These are phyloP conservation scores for Eulemur macaco DNA, from an alignment of 2,113 vertebrate genomes.

Conservation along the genomic window DNA sequence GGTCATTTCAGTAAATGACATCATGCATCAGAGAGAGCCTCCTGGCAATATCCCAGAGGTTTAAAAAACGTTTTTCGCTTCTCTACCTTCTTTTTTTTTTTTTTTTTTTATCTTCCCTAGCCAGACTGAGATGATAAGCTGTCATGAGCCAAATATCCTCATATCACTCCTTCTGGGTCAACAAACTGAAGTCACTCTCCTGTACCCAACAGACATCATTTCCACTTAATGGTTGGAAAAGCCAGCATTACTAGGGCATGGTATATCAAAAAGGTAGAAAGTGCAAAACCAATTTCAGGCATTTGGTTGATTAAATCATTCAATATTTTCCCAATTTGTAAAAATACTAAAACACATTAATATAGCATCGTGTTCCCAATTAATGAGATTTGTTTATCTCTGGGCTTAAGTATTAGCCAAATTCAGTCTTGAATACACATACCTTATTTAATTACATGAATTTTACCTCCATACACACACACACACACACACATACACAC, in stretches of 20 bases:
- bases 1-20: constrained; percentile 58
- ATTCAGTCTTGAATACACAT: not conserved
- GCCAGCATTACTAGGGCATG: not conserved
- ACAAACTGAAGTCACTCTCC: constrained; percentile 8
- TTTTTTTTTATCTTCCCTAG: constrained; percentile 57
- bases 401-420: not conserved
- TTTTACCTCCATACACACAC: not conserved
- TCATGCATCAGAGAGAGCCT: constrained; percentile 51
- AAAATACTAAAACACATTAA: not conserved
- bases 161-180: constrained; percentile 48
- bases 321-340: not conserved
- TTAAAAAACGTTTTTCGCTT: constrained; percentile 59
- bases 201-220: constrained; percentile 26
- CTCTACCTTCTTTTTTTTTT: constrained; percentile 28
- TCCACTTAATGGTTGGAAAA: constrained; percentile 6
- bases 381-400: not conserved
- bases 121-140: constrained; percentile 45
- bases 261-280: not conserved
- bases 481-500: no score
- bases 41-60: constrained; percentile 35
- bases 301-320: not conserved
- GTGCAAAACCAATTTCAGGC: not conserved
- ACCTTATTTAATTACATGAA: not conserved
- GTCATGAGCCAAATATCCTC: constrained; percentile 6
- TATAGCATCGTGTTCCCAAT: not conserved